Percentiles rank a stretch among this genome's conserved stretches.
Conservation (phyloP, 2,113 vertebrate species). For the Sceloporus tristichus region DNA sequence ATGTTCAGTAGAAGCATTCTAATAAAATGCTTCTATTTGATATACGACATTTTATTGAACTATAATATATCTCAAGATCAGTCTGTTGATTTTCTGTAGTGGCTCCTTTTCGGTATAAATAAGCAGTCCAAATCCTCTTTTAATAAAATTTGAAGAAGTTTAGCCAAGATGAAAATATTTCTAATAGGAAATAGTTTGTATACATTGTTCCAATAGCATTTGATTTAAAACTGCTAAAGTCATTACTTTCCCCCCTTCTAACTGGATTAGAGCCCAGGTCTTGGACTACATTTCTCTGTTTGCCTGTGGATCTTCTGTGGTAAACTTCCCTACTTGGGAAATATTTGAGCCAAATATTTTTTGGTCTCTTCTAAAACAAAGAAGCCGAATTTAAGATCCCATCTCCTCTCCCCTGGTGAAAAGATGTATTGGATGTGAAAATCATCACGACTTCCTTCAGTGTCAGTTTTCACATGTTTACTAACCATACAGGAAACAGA, state of each 20-base stretch:
- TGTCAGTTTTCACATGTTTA: conserved; percentile 71
- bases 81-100: conserved; percentile 53
- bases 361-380: conserved; percentile 64
- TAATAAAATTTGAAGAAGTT: conserved; percentile 71
- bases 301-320: conserved; percentile 68
- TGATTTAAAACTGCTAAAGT: conserved; percentile 78
- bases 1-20: conserved; percentile 10
- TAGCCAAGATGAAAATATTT: conserved; percentile 81
- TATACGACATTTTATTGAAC: conserved; percentile 40
- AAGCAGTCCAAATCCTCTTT: conserved; percentile 68
- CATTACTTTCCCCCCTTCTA: conserved; percentile 71
- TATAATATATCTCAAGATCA: conserved; percentile 50
- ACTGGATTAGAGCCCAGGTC: conserved; percentile 70
- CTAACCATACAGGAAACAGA: conserved; percentile 65
- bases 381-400: conserved; percentile 69
- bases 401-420: conserved; percentile 39
- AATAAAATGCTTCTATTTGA: conserved; percentile 26
- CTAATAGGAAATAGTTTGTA: conserved; percentile 75
- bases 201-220: conserved; percentile 73
- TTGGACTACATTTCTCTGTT: conserved; percentile 66
- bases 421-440: conserved; percentile 69
- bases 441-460: conserved; percentile 71
- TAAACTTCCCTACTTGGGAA: conserved; percentile 62
- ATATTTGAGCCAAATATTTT: conserved; percentile 63
- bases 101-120: conserved; percentile 74